Evolutionary conservation across 2,888 invertebrate genomes (phyloP).

Genomic region (Gerris lacustris): DNA sequence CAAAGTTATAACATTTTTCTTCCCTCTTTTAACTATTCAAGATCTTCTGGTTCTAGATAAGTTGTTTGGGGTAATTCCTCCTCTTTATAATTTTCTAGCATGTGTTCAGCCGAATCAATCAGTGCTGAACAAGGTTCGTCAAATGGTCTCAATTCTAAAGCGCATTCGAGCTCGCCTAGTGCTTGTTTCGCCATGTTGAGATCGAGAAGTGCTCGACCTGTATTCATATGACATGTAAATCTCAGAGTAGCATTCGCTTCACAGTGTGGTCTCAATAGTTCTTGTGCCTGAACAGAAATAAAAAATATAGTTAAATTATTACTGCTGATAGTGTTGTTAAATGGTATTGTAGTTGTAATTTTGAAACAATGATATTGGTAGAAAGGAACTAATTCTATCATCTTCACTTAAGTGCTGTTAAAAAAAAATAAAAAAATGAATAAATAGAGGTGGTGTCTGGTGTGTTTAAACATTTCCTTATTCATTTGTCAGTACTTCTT

Average conservation of each 20-base stretch:
- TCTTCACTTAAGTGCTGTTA: too few species aligned
- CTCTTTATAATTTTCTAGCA: neutral
- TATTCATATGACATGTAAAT: constrained; percentile 57
- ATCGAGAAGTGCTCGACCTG: constrained; percentile 60
- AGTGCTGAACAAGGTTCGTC: constrained; percentile 36
- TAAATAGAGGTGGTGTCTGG: too few species aligned
- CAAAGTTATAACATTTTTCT: too few species aligned
- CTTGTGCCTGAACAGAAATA: constrained; percentile 46
- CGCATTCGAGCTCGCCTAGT: constrained; percentile 61
- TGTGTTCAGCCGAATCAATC: neutral
- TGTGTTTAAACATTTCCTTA: too few species aligned
- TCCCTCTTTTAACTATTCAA: neutral
- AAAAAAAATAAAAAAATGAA: too few species aligned
- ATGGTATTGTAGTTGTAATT: too few species aligned
- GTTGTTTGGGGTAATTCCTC: neutral
- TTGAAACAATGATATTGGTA: too few species aligned
- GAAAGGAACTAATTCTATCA: too few species aligned
- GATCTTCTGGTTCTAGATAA: neutral
- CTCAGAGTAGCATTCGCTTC: constrained; percentile 57
- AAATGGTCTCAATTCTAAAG: constrained; percentile 51
- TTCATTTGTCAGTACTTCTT: too few species aligned
- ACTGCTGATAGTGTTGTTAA: too few species aligned
- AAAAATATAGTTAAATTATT: too few species aligned
- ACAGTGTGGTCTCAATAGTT: constrained; percentile 59
- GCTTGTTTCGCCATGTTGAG: constrained; percentile 57